Base-by-base conservation (phyloP, 2,797 vertebrate species). In the Silurus aristotelis region DNA sequence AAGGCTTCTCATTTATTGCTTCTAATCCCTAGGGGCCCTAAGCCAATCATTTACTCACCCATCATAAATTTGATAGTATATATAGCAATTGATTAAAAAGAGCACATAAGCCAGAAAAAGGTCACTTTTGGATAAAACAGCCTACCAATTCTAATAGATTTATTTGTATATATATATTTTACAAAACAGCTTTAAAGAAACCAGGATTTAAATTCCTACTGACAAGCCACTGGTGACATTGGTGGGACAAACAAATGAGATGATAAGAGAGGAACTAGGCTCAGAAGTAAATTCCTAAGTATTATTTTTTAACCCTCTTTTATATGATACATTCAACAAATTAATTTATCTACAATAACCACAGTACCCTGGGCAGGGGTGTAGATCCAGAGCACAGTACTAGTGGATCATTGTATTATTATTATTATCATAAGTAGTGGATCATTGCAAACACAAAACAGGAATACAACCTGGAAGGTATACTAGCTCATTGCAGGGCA, bases 11-110 rank as follows among this genome's bases (percentile, higher is more conserved):
- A 84, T 88, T 85, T 89, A 89, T 83, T 88, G 85, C 84, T 88
- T 64, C 55, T 87, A 90, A 91, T 92, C 89, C 90, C 89, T 76
- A 79, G 86, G 90, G 90, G 87, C 86, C 67, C 52, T 71, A 27
- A 76, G 78, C 64, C 82, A 89, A 85, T 89, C 89, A 86, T 87
- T 91, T 67, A 88, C 87, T 89, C 75, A 38, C 52, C 66, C 43
- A 13, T 71, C 38, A 52, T 46, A 46, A 60, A 27, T 19, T 19
- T 63, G 20, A 20, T 25, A 64, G 17, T 46, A 46, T 17, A 63
- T 52, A 52, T 52, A 7, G 6, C 48, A 52, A 52, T 10, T 52
- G 48, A 52, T 52, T 1, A 52, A 17, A 75, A 76, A 6, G 2
- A 61, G 25, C 9, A 55, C 14, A 77, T n/a, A 19, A 15, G n/a